phyloP scores from a whole-genome alignment of 2,888 invertebrate genomes.

The Nemotelus nigrinus region DNA sequence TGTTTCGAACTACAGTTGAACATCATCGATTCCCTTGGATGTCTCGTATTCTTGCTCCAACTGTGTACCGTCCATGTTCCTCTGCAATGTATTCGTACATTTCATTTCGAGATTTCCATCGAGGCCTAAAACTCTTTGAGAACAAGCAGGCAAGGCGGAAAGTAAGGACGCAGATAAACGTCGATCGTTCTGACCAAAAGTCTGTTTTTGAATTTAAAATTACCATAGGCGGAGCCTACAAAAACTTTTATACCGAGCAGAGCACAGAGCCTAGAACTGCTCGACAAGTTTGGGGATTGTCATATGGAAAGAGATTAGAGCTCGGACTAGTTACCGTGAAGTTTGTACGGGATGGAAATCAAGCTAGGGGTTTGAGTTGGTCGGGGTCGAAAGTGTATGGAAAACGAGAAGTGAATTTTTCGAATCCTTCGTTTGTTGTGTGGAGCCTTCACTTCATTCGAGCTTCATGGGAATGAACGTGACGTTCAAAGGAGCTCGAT shows the following conservation, averaged over 20 bases:
- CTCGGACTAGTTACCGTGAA: conserved; percentile 11
- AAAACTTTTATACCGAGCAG: conserved; percentile 32
- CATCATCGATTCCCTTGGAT: background rate
- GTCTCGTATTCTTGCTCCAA: background rate
- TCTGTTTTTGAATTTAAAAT: conserved; percentile 50
- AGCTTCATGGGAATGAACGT: background rate
- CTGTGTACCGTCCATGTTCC: background rate
- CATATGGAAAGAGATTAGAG: conserved; percentile 5
- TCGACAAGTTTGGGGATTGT: conserved; percentile 10
- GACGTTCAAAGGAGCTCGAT: conserved; percentile 22
- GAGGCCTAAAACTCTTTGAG: conserved; percentile 43
- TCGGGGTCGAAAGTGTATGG: conserved; percentile 7
- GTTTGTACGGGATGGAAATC: background rate
- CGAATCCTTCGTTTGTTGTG: conserved; percentile 35
- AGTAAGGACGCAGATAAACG: conserved; percentile 13
- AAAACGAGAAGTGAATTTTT: conserved; percentile 35
- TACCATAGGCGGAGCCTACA: conserved; percentile 51
- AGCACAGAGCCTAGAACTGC: conserved; percentile 30
- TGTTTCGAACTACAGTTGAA: too few species aligned
- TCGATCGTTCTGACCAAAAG: conserved; percentile 38
- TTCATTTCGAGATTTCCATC: conserved; percentile 31
- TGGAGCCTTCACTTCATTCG: background rate
- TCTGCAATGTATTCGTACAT: conserved; percentile 13
- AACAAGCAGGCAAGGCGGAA: conserved; percentile 21
- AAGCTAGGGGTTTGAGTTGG: background rate